Percentiles rank a stretch among this genome's conserved stretches.
phyloP scores from a whole-genome alignment of 1,140 invertebrate genomes.

The Scaptomyza pallida region DNA sequence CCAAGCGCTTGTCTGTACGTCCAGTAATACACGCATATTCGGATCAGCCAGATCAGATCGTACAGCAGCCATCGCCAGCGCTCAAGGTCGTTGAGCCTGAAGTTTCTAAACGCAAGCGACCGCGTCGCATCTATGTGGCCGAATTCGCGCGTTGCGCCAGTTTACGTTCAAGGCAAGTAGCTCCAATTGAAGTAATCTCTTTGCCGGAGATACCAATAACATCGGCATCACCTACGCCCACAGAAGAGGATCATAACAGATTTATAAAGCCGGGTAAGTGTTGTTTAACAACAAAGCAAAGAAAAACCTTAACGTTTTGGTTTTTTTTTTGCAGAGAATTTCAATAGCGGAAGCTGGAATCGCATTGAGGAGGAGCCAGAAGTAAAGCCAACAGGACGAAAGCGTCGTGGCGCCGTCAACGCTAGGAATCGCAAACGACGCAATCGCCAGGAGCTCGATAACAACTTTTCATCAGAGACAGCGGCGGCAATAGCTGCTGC shows the following conservation, averaged over 20 bases:
- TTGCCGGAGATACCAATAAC: slow-evolving; percentile 9
- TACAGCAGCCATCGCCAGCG: slow-evolving; percentile 3
- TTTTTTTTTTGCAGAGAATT: slow-evolving; percentile 40
- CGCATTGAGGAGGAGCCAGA: slow-evolving; percentile 58
- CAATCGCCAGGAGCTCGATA: slow-evolving; percentile 44
- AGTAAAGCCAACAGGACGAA: slow-evolving; percentile 35
- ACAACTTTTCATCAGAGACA: slow-evolving; percentile 55
- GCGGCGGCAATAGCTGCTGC: slow-evolving; percentile 70
- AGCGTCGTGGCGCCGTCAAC: slow-evolving; percentile 24
- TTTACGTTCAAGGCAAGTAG: slow-evolving; percentile 46
- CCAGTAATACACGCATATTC: slow-evolving; percentile 22
- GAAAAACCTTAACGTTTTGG: background rate
- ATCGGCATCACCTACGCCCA: slow-evolving; percentile 53
- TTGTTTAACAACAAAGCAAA: no score
- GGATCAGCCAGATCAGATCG: slow-evolving; percentile 24
- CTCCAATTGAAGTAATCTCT: background rate
- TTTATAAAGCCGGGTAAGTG: slow-evolving; percentile 53
- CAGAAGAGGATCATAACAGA: slow-evolving; percentile 38
- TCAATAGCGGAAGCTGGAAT: slow-evolving; percentile 55
- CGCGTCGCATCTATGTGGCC: slow-evolving; percentile 57
- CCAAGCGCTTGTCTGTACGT: slow-evolving; percentile 2
- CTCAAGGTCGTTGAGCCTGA: background rate
- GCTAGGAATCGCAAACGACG: slow-evolving; percentile 43
- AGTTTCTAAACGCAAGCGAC: slow-evolving; percentile 34
- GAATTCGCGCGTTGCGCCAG: slow-evolving; percentile 49